A percentile compares a stretch with the other conserved stretches of the same genome.
Conservation (phyloP, 2,888 invertebrate species). For the Pristionchus entomophagus region DNA sequence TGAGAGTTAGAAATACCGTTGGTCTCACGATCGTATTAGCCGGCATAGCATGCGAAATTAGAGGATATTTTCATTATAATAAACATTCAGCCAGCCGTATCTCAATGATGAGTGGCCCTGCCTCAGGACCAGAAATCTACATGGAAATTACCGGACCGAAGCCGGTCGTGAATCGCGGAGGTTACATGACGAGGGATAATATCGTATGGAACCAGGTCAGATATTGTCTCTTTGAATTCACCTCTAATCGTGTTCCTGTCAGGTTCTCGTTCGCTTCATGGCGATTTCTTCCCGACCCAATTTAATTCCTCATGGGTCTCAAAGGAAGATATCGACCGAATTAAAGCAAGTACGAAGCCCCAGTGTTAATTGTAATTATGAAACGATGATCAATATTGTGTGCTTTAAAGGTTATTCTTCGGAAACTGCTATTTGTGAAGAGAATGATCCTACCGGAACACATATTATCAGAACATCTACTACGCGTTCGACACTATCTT, state of each 20-base stretch:
- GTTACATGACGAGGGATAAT: slow-evolving; percentile 33
- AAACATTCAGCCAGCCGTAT: neutral
- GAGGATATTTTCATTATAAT: no score
- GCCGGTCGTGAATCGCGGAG: neutral
- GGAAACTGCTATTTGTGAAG: neutral
- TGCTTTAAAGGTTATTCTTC: neutral
- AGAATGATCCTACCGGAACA: neutral
- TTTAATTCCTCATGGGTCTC: neutral
- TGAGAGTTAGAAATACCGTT: no score
- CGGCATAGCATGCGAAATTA: no score
- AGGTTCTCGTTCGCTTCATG: slow-evolving; percentile 40
- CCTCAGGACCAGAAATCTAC: neutral
- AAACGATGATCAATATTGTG: neutral
- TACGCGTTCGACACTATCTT: neutral
- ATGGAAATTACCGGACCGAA: slow-evolving; percentile 30
- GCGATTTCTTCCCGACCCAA: slow-evolving; percentile 39
- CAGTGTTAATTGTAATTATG: slow-evolving; percentile 7
- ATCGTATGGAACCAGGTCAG: slow-evolving; percentile 37
- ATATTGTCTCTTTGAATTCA: neutral
- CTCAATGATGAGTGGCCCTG: slow-evolving; percentile 1
- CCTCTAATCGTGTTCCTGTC: neutral
- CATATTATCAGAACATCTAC: neutral
- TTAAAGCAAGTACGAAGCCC: slow-evolving; percentile 39
- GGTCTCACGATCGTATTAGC: no score
- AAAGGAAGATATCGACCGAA: slow-evolving; percentile 29